Conservation (phyloP, 2,888 invertebrate genomes). For the Odontothrips loti region DNA sequence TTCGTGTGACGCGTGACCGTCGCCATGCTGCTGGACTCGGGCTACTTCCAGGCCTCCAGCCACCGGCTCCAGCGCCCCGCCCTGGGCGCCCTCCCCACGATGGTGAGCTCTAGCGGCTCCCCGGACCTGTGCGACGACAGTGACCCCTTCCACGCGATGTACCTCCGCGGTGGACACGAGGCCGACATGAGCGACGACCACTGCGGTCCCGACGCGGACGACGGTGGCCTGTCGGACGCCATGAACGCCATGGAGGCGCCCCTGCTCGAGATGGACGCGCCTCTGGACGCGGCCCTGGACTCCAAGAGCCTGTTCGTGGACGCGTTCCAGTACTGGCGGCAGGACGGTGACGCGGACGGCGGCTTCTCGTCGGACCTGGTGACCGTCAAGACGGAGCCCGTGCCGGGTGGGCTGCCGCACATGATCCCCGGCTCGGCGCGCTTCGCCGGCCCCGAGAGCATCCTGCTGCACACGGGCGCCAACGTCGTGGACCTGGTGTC, state of each 20-base stretch:
- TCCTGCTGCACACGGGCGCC: slow-evolving; percentile 21
- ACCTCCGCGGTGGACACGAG: background rate
- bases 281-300: background rate
- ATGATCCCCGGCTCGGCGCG: background rate
- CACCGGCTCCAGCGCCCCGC: background rate
- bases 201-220: background rate
- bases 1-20: background rate
- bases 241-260: slow-evolving; percentile 18
- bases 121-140: background rate
- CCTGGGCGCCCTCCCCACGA: no score
- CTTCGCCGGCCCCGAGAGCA: slow-evolving; percentile 12
- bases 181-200: background rate
- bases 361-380: background rate
- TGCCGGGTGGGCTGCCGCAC: slow-evolving; percentile 15
- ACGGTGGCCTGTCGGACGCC: background rate
- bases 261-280: background rate
- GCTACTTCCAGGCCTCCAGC: background rate
- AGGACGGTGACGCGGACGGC: background rate
- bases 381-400: background rate
- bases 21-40: slow-evolving; percentile 6
- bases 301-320: slow-evolving; percentile 2
- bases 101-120: background rate
- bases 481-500: slow-evolving; percentile 23
- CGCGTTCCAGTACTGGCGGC: slow-evolving; percentile 15
- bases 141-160: background rate